Conservation (phyloP, 2,797 vertebrate species). For the Sebastes trivittatus region DNA sequence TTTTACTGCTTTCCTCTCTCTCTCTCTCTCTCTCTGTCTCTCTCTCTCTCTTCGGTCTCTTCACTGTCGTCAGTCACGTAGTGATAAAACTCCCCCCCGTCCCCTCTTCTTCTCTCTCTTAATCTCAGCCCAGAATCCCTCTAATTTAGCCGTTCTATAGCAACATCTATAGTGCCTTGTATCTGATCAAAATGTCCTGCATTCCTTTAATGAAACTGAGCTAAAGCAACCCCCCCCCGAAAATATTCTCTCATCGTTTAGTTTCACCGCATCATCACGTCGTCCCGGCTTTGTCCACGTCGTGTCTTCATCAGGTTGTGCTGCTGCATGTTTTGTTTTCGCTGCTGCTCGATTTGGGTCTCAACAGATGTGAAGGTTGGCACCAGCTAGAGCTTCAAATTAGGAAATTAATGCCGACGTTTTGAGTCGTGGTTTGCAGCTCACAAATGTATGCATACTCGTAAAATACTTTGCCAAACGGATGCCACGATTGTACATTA, state of each 20-base stretch:
- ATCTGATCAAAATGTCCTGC: constrained; percentile 72
- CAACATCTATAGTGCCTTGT: constrained; percentile 86
- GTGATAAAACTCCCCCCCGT: neutral
- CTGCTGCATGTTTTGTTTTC: constrained; percentile 20
- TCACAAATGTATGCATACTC: neutral
- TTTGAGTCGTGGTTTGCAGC: neutral
- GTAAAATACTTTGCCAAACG: neutral
- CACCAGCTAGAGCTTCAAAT: neutral
- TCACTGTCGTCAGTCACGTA: constrained; percentile 24
- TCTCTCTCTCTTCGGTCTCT: constrained; percentile 4
- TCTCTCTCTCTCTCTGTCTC: neutral
- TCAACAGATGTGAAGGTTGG: neutral
- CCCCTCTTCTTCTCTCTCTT: neutral
- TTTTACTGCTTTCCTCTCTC: neutral
- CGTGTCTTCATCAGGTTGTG: neutral
- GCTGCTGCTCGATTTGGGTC: constrained; percentile 29
- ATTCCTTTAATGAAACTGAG: constrained; percentile 64
- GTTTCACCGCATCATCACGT: neutral
- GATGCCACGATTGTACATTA: neutral
- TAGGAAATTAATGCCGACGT: neutral
- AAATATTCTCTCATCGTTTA: neutral
- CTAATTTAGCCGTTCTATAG: constrained; percentile 75
- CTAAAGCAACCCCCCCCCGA: constrained; percentile 30
- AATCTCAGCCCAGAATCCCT: constrained; percentile 24
- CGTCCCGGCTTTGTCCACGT: neutral